Conservation (phyloP, 2,888 invertebrate genomes). For the Drosophila lutescens region DNA sequence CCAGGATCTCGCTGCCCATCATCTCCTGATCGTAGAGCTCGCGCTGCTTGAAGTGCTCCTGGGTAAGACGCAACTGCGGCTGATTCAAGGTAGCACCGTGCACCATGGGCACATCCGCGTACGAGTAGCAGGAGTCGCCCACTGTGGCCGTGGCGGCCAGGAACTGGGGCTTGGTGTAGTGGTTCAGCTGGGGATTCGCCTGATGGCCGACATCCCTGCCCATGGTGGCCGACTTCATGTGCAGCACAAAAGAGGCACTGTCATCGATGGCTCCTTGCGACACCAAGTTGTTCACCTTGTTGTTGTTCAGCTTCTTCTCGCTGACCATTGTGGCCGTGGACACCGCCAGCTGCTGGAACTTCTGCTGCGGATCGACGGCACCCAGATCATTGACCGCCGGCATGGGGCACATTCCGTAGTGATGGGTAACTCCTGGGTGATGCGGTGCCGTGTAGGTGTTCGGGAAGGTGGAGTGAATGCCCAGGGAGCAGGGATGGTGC, state of each 20-base stretch:
- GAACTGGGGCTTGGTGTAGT: constrained; percentile 82
- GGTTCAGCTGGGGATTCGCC: constrained; percentile 63
- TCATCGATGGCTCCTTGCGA: constrained; percentile 66
- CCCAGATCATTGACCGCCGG: constrained; percentile 96
- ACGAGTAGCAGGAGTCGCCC: constrained; percentile 81
- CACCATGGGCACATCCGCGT: constrained; percentile 81
- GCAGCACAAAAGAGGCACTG: constrained; percentile 82
- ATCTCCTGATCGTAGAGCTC: constrained; percentile 62
- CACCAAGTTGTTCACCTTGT: constrained; percentile 44
- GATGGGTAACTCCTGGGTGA: constrained; percentile 83
- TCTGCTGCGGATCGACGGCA: constrained; percentile 81
- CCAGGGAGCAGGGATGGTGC: constrained; percentile 83
- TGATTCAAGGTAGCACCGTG: constrained; percentile 54
- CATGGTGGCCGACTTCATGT: constrained; percentile 79
- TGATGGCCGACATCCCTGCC: constrained; percentile 54
- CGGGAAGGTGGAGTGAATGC: constrained; percentile 83
- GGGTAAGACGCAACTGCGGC: constrained; percentile 72
- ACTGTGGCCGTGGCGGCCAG: constrained; percentile 73
- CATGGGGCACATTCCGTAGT: constrained; percentile 87
- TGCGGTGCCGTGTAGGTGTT: constrained; percentile 83
- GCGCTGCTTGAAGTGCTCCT: constrained; percentile 82
- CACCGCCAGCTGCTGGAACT: constrained; percentile 83
- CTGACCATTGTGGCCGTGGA: constrained; percentile 82
- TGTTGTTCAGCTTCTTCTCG: constrained; percentile 76
- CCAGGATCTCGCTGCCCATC: constrained; percentile 76